phyloP scores from a whole-genome alignment of 2,888 invertebrate species.

The Tenthredo notha region DNA sequence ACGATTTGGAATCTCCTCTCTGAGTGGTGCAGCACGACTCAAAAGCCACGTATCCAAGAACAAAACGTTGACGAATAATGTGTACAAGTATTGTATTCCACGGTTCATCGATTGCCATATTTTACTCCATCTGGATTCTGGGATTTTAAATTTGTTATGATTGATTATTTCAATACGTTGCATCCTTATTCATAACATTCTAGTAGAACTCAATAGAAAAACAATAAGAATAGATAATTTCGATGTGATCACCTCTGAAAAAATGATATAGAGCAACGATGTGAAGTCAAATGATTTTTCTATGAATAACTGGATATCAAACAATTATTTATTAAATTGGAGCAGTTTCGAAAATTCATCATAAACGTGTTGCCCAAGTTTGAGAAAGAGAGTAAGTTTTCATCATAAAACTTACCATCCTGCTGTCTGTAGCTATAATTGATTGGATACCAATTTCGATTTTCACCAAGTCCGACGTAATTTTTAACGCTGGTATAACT shows the following conservation, averaged over 20 bases:
- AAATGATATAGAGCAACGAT: too few relatives aligned
- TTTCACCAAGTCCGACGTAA: slow-evolving; percentile 65
- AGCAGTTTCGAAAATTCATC: background rate
- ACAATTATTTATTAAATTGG: background rate
- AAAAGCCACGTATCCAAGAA: slow-evolving; percentile 74
- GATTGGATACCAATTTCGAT: slow-evolving; percentile 62
- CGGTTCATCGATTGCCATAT: slow-evolving; percentile 63
- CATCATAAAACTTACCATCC: slow-evolving; percentile 60
- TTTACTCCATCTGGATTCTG: slow-evolving; percentile 70
- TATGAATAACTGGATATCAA: too few relatives aligned
- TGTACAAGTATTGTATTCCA: slow-evolving; percentile 68
- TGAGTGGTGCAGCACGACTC: slow-evolving; percentile 67
- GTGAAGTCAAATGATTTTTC: too few relatives aligned
- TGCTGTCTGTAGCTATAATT: slow-evolving; percentile 67
- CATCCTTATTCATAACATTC: background rate
- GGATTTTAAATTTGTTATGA: slow-evolving; percentile 29
- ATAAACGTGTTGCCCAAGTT: background rate
- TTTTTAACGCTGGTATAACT: slow-evolving; percentile 64
- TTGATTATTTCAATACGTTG: background rate
- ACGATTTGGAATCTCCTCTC: slow-evolving; percentile 64
- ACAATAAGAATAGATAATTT: background rate
- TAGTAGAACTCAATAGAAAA: background rate
- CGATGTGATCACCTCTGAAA: too few relatives aligned
- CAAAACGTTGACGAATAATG: slow-evolving; percentile 69
- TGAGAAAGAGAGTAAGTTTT: background rate